phyloP scores from a whole-genome alignment of 2,888 invertebrate species.

The Hipparchia sbordonii region DNA sequence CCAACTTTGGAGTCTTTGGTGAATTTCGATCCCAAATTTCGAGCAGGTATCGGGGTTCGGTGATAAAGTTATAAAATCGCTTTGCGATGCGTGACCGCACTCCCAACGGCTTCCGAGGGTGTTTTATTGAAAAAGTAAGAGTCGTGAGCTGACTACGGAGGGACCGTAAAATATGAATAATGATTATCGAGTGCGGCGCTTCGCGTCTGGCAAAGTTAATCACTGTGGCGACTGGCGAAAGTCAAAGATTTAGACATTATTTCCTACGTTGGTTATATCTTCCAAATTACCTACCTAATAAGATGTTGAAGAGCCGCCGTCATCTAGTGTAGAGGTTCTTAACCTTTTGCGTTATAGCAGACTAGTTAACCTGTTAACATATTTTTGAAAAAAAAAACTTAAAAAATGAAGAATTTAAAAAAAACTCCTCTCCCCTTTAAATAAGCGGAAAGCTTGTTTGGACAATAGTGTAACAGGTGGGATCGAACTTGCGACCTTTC shows the following conservation, averaged over 20 bases:
- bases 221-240: constrained; percentile 14
- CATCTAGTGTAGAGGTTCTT: background rate
- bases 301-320: background rate
- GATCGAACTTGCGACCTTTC: no score
- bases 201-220: constrained; percentile 27
- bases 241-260: constrained; percentile 20
- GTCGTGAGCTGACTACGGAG: constrained; percentile 74
- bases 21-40: constrained; percentile 41
- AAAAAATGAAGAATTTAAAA: no score
- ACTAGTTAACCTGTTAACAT: no score
- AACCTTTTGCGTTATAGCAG: no score
- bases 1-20: constrained; percentile 45
- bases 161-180: constrained; percentile 76
- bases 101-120: constrained; percentile 66
- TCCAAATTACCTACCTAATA: background rate
- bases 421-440: no score
- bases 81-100: constrained; percentile 75
- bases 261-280: no score
- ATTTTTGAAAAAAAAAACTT: no score
- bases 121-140: constrained; percentile 81
- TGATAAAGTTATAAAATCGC: constrained; percentile 81
- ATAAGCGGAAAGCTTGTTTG: no score
- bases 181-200: constrained; percentile 42
- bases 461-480: no score
- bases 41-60: constrained; percentile 63